Evolutionary conservation across 2,888 invertebrate species (phyloP), one percentile per base, ranked within the genome.

Genomic region (Netelia fuscicornis): DNA sequence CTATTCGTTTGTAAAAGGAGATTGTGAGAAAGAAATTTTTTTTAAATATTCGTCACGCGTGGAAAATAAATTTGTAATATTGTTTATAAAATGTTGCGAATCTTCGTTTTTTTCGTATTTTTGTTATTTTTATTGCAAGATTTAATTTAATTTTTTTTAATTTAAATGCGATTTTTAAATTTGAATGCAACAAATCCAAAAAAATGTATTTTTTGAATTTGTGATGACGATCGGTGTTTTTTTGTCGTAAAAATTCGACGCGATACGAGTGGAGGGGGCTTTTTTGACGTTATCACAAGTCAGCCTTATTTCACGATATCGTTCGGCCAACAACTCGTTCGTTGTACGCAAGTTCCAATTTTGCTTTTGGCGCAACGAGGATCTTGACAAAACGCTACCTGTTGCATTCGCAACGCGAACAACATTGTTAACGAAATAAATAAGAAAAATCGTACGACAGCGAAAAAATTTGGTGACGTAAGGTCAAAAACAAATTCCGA

Each of bases 221-320:
- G 11, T 13, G 10, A 48, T 48, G 48, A 48, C 13, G 30, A 30
- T 30, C 30, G 30, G 2, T 48, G 2, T 48, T 48, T 48, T 13
- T 13, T 10, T 48, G 10, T 11, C 10, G 10, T 2, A 48, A 48
- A 56, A 17, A 17, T 17, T 56, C 20, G 56, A 20, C 56, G 56
- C n/a, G 17, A 56, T 71, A 37, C 42, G 64, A 54, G 52, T 64
- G 20, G 42, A 37, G 71, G 54, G 64, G n/a, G n/a, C 11, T 70
- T 62, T 70, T n/a, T 78, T 52, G 17, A 56, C 71, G 81, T 81
- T 77, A 84, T 77, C 78, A n/a, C 48, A 52, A 71, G 67, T 70
- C 68, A 74, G 72, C 80, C 48, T 62, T 62, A 77, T 67, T 74
- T 72, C 54, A 62, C 62, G 80, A 77, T 65, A 79, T 6, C 52